Evolutionary conservation across 2,888 invertebrate species (phyloP).

Genomic region (Osedax fenrisi): DNA sequence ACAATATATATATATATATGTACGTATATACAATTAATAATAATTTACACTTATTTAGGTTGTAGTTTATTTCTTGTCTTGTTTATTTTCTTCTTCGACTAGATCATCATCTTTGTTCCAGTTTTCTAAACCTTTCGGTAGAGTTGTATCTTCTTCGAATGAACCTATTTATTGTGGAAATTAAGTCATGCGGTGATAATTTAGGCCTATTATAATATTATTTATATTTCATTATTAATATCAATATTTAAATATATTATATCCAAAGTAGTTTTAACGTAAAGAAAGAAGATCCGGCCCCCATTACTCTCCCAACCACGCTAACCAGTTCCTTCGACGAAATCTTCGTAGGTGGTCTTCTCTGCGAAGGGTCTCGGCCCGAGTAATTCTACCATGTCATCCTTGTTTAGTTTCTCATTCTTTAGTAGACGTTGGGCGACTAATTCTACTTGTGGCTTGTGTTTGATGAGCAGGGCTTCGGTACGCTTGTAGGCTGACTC

Average conservation of each 20-base stretch:
- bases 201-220: too few relatives aligned
- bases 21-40: too few relatives aligned
- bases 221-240: too few relatives aligned
- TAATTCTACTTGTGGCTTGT: constrained; percentile 75
- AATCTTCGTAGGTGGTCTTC: constrained; percentile 97
- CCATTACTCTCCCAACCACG: too few relatives aligned
- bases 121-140: constrained; percentile 84
- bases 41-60: too few relatives aligned
- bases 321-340: constrained; percentile 67
- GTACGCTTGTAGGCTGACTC: constrained; percentile 69
- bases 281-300: too few relatives aligned
- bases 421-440: constrained; percentile 77
- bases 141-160: constrained; percentile 82
- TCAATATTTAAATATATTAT: too few relatives aligned
- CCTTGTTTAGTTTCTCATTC: constrained; percentile 83
- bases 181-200: too few relatives aligned
- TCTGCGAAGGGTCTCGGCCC: constrained; percentile 90
- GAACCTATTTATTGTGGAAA: too few relatives aligned
- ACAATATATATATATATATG: too few relatives aligned
- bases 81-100: constrained; percentile 14
- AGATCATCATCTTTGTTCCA: constrained; percentile 61
- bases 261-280: too few relatives aligned
- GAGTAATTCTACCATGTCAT: constrained; percentile 91
- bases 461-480: constrained; percentile 62
- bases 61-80: neutral